Percentiles rank a stretch among this genome's conserved stretches.
Conservation (phyloP, 2,797 vertebrate genomes). For the Falco cherrug region DNA sequence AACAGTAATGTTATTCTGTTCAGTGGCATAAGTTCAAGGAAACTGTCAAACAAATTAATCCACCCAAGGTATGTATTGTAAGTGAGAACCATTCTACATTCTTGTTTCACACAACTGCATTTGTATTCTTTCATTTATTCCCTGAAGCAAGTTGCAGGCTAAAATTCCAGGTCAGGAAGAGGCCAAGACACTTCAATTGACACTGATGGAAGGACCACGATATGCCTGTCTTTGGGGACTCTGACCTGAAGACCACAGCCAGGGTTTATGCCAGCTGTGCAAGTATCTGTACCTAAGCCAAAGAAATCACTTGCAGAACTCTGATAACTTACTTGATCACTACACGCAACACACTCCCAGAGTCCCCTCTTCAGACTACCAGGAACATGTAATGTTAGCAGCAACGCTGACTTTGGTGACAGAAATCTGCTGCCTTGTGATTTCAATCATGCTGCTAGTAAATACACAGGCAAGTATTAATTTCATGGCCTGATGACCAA, state of each 20-base stretch:
- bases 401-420: neutral
- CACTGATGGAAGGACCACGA: fast-evolving
- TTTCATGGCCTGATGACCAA: neutral
- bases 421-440: neutral
- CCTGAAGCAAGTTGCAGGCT: neutral
- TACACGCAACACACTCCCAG: neutral
- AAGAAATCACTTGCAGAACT: neutral
- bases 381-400: fast-evolving
- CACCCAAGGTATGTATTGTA: neutral
- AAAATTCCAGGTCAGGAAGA: neutral
- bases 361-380: neutral
- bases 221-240: neutral
- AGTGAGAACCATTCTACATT: neutral
- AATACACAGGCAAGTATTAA: neutral
- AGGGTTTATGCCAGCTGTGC: neutral
- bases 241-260: neutral
- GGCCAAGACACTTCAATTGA: neutral
- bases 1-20: neutral
- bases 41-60: neutral
- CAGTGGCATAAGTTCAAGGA: neutral
- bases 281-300: fast-evolving
- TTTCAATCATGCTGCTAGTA: neutral
- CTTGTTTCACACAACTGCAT: neutral
- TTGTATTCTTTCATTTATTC: neutral
- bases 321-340: neutral